Evolutionary conservation across 2,888 invertebrate genomes (phyloP), one percentile per base, ranked within the genome.

Genomic region (Lathronympha strigana): DNA sequence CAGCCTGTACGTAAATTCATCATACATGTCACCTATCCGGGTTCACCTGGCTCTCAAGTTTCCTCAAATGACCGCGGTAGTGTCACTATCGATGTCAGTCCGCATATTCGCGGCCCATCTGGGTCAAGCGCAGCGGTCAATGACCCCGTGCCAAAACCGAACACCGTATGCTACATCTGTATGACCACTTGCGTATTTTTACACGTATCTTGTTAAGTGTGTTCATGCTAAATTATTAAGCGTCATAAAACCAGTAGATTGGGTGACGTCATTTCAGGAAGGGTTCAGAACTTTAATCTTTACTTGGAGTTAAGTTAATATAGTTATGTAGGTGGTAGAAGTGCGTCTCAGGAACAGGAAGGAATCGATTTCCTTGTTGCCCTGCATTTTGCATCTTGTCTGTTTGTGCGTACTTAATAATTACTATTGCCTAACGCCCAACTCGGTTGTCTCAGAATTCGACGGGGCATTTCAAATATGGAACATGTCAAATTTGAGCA

Each of bases 91-190:
- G 43, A 33, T 60, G 64, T 53, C 61, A 61, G 53, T 64, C 58
- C 54, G 61, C 67, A 58, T 50, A 67, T 62, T 64, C 70, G 76
- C 72, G 17, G 2, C 15, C 17, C 79, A 84, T 83, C 79, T 80
- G 75, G 84, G 85, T 84, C 84, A 83, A 75, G 73, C 73, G 70
- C 71, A 71, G 75, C 76, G 73, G 73, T 68, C 76, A 72, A 72
- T 73, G 76, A 74, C 74, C 71, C 67, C 67, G 72, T 51, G 72
- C 61, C 53, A 45, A 31, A 25, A 53, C 25, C 28, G n/a, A 15
- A 51, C n/a, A n/a, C 43, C 43, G 19, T 11, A 4, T 11, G 3
- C 36, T 31, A 11, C 17, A 13, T 33, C 23, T 21, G 4, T 47
- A n/a, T 19, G 4, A 17, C 11, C 17, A 55, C 25, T 6, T 15